These are phyloP conservation scores for Nebria salina DNA, from an alignment of 2,888 invertebrate species.

Conservation along the genomic window DNA sequence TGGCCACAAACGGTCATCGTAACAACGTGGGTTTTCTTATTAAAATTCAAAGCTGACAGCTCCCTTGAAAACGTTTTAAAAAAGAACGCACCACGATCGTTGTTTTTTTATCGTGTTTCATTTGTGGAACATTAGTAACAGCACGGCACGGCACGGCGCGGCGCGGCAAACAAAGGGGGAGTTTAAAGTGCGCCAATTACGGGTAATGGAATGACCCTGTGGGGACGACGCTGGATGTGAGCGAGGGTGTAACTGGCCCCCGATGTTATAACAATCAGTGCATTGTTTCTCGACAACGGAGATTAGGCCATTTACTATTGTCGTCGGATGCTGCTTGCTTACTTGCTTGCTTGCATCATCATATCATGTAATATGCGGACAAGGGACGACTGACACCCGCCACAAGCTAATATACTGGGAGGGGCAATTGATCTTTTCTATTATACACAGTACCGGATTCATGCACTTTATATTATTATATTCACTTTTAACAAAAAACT, in stretches of 20 bases:
- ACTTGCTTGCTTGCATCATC: not conserved
- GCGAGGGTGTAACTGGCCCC: slow-evolving; percentile 25
- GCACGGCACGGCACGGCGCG: not conserved
- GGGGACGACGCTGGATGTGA: slow-evolving; percentile 15
- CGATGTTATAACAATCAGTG: slow-evolving; percentile 39
- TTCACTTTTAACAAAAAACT: too few species aligned
- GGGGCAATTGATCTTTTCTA: slow-evolving; percentile 19
- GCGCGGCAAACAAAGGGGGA: not conserved
- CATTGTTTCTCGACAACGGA: slow-evolving; percentile 29
- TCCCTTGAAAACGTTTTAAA: slow-evolving; percentile 37
- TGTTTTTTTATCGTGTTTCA: slow-evolving; percentile 31
- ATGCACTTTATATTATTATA: not conserved
- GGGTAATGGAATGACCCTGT: slow-evolving; percentile 20
- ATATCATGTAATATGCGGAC: not conserved
- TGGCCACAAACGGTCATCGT: not conserved
- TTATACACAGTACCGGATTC: slow-evolving; percentile 27
- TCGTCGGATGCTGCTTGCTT: slow-evolving; percentile 30
- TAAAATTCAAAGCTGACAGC: slow-evolving; percentile 41
- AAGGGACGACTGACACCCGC: slow-evolving; percentile 6
- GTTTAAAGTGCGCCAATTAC: slow-evolving; percentile 22
- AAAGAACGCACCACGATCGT: slow-evolving; percentile 16
- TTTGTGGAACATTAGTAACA: slow-evolving; percentile 27
- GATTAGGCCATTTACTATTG: slow-evolving; percentile 37
- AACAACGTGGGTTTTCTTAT: slow-evolving; percentile 22
- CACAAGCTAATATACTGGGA: slow-evolving; percentile 33